Conservation (phyloP, 2,797 vertebrate genomes). For the Aselliscus stoliczkanus region DNA sequence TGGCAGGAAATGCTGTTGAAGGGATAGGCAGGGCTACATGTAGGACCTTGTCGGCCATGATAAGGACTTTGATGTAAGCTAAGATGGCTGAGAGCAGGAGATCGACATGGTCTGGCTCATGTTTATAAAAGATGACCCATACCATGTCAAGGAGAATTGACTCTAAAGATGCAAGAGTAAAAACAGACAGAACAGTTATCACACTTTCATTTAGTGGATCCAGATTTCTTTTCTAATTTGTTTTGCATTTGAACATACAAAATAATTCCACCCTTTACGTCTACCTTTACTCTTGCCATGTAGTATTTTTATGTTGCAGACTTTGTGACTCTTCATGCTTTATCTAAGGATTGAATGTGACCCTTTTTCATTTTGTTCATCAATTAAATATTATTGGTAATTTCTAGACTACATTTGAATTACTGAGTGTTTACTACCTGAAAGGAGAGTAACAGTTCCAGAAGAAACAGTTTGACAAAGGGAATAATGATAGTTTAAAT, state of each 20-base stretch:
- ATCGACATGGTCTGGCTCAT: background rate
- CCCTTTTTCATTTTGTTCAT: background rate
- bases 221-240: background rate
- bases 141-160: background rate
- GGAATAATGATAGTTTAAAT: conserved; percentile 33
- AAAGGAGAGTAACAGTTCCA: background rate
- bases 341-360: background rate
- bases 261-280: background rate
- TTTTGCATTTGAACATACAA: background rate
- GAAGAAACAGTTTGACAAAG: background rate
- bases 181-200: background rate
- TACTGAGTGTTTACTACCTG: background rate
- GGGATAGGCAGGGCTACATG: background rate
- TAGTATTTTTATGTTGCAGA: background rate
- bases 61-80: background rate
- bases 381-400: background rate
- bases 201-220: background rate
- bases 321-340: background rate
- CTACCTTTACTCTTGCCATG: background rate
- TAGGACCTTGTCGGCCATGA: background rate
- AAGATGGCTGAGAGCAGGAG: background rate
- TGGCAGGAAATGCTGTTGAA: background rate
- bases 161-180: background rate
- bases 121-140: background rate
- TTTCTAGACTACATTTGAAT: background rate